phyloP scores from a whole-genome alignment of 2,888 invertebrate genomes.

The Danaus chrysippus region DNA sequence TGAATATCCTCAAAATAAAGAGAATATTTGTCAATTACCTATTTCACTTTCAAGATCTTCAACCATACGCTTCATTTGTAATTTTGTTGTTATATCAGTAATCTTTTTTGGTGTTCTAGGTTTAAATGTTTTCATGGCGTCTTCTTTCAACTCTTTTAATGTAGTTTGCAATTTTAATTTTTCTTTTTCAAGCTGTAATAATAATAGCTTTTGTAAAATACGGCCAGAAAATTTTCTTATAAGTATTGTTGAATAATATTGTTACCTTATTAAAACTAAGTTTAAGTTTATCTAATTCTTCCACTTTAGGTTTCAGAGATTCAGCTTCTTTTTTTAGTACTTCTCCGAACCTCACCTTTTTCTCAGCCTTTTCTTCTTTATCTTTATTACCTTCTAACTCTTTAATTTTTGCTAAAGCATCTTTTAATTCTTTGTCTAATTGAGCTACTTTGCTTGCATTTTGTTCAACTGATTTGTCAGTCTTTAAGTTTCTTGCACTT shows the following conservation, averaged over 20 bases:
- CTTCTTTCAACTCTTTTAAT: conserved; percentile 82
- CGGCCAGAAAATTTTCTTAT: background rate
- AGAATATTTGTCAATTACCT: conserved; percentile 58
- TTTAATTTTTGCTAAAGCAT: conserved; percentile 78
- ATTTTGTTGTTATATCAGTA: conserved; percentile 84
- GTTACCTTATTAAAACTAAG: conserved; percentile 67
- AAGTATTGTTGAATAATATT: conserved; percentile 2
- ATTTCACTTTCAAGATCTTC: conserved; percentile 94
- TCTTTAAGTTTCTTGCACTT: conserved; percentile 73
- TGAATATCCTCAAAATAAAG: background rate
- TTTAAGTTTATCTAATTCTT: conserved; percentile 78
- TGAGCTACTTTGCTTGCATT: conserved; percentile 80
- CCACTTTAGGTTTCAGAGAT: conserved; percentile 63
- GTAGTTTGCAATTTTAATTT: conserved; percentile 82
- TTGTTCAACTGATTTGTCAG: conserved; percentile 78
- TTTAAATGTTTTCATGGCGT: conserved; percentile 82
- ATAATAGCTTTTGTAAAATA: conserved; percentile 1
- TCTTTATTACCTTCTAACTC: conserved; percentile 69
- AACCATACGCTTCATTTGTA: conserved; percentile 89
- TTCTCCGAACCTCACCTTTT: conserved; percentile 71
- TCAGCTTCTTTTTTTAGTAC: conserved; percentile 66
- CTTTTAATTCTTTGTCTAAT: conserved; percentile 81
- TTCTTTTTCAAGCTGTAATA: conserved; percentile 79
- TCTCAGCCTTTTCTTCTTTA: conserved; percentile 74
- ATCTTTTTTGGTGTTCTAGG: conserved; percentile 85